Conservation (phyloP, 2,113 vertebrate genomes). For the Zootoca vivipara region DNA sequence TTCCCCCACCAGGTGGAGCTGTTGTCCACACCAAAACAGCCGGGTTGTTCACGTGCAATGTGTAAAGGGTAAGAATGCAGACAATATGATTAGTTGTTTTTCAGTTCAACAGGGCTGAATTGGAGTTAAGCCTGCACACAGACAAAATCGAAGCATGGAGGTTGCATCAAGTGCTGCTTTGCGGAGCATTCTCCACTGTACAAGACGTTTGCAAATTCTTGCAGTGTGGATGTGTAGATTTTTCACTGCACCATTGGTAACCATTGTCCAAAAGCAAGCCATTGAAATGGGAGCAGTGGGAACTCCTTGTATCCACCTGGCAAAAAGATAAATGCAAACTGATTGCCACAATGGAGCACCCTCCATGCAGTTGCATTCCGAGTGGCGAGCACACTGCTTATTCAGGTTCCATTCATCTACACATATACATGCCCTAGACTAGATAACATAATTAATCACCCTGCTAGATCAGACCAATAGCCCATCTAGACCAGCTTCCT, state of each 20-base stretch:
- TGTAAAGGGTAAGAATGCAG: neutral
- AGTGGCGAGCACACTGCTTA: too few species aligned
- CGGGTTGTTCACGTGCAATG: neutral
- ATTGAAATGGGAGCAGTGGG: neutral
- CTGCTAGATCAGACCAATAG: too few species aligned
- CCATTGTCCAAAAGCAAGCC: neutral
- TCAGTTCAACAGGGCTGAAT: neutral
- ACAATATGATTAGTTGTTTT: neutral
- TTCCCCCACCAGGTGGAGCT: conserved; percentile 27
- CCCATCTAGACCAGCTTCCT: too few species aligned
- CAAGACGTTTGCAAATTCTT: neutral
- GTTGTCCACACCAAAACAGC: conserved; percentile 15
- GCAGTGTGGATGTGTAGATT: neutral
- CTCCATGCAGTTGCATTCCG: too few species aligned
- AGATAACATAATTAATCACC: too few species aligned
- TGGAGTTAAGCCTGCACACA: neutral
- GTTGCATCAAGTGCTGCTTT: neutral
- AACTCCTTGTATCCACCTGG: neutral
- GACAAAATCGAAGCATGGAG: neutral
- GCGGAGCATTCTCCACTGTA: neutral
- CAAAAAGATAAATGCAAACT: neutral
- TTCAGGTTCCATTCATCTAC: neutral
- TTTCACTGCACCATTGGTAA: neutral
- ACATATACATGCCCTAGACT: neutral
- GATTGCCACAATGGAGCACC: neutral